phyloP scores from a whole-genome alignment of 2,113 vertebrate genomes.

The Tetrax tetrax region DNA sequence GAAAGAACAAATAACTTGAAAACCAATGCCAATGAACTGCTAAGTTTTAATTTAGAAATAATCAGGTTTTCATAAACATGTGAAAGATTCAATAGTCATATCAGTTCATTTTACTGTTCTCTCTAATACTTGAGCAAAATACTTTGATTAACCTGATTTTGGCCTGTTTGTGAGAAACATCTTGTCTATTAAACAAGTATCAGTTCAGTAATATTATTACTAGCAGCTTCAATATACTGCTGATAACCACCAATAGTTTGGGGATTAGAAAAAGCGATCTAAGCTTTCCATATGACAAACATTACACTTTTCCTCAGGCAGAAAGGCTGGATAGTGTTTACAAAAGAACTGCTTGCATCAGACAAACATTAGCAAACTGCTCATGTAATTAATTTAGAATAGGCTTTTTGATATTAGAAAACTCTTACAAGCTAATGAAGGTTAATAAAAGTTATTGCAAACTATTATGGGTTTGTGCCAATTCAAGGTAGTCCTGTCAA shows the following conservation, averaged over 20 bases:
- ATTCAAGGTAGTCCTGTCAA: background rate
- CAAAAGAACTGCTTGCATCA: background rate
- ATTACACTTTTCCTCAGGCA: background rate
- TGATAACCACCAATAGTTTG: background rate
- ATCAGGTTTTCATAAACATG: background rate
- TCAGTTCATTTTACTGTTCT: background rate
- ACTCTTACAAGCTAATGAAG: background rate
- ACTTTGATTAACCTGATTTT: background rate
- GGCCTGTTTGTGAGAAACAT: background rate
- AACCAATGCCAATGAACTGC: background rate
- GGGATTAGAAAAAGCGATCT: background rate
- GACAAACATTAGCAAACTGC: background rate
- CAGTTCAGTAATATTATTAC: background rate
- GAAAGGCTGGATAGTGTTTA: background rate
- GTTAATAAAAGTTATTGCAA: background rate
- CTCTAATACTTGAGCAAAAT: background rate
- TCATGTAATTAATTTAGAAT: background rate
- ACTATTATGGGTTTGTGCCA: background rate
- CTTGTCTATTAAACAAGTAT: background rate
- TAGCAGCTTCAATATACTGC: background rate
- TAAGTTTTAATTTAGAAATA: background rate
- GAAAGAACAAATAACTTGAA: background rate
- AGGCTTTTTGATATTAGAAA: background rate
- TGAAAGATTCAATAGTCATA: background rate
- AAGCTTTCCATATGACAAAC: background rate